These are phyloP conservation scores for Drosophila eohydei DNA, from an alignment of 2,888 invertebrate genomes.

Conservation along the genomic window DNA sequence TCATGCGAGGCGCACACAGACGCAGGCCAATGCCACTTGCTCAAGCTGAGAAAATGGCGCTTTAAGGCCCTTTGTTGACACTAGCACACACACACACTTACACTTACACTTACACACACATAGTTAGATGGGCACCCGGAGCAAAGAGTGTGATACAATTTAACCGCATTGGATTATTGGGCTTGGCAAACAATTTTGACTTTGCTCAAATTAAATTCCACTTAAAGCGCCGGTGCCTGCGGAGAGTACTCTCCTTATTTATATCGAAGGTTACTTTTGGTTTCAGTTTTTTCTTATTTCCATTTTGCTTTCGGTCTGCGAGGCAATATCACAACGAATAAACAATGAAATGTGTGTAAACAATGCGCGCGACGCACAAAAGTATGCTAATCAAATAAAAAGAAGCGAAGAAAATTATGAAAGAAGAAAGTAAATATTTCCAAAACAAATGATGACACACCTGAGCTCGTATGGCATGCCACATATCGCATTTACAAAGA, in stretches of 20 bases:
- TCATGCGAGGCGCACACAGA: slow-evolving; percentile 15
- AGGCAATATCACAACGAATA: slow-evolving; percentile 42
- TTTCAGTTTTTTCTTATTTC: slow-evolving; percentile 21
- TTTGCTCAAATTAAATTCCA: slow-evolving; percentile 59
- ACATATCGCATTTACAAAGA: slow-evolving; percentile 18
- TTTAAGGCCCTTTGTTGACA: slow-evolving; percentile 59
- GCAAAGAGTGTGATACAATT: slow-evolving; percentile 33
- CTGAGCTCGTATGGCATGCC: neutral
- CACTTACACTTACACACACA: slow-evolving; percentile 3
- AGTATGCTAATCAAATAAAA: slow-evolving; percentile 44
- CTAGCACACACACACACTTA: slow-evolving; percentile 22
- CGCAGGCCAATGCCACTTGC: slow-evolving; percentile 44
- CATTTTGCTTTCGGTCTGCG: slow-evolving; percentile 20
- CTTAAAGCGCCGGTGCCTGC: slow-evolving; percentile 28
- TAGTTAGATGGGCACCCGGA: neutral
- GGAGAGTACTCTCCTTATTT: neutral
- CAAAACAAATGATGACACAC: slow-evolving; percentile 4
- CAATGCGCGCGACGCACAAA: slow-evolving; percentile 52
- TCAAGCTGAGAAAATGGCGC: slow-evolving; percentile 36
- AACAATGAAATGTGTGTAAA: slow-evolving; percentile 63
- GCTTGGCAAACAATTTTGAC: slow-evolving; percentile 59
- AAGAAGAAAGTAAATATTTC: slow-evolving; percentile 17
- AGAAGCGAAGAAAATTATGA: slow-evolving; percentile 8
- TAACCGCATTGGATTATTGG: slow-evolving; percentile 69
- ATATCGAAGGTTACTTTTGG: slow-evolving; percentile 20